Percentiles rank a stretch among this genome's conserved stretches.
Conservation (phyloP, 37 sponge, comb jelly and placozoan species). For the Beroe forskalii region DNA sequence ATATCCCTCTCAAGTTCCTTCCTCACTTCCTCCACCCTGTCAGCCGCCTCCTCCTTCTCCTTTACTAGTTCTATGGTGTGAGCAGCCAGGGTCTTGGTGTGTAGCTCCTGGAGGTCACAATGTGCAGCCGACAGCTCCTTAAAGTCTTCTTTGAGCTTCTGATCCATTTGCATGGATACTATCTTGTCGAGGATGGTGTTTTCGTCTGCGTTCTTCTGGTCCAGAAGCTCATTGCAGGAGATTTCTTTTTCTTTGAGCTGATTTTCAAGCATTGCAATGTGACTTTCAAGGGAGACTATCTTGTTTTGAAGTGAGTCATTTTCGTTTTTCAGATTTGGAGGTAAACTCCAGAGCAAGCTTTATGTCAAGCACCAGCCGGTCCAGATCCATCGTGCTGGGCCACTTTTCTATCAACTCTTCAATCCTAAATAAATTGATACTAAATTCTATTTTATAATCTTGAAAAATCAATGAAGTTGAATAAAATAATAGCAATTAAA, state of each 20-base stretch:
- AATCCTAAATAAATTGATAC: too few relatives aligned
- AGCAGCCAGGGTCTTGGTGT: background rate
- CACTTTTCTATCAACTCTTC: too few relatives aligned
- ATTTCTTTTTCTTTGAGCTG: background rate
- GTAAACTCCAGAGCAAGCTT: background rate
- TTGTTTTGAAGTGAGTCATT: constrained; percentile 39
- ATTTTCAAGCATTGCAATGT: background rate
- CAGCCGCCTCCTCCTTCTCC: background rate
- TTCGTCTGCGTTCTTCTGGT: background rate
- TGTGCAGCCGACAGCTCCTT: background rate
- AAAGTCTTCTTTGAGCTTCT: constrained; percentile 11
- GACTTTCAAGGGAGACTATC: background rate
- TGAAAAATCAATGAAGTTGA: too few relatives aligned
- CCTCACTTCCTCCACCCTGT: background rate
- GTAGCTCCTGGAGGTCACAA: background rate
- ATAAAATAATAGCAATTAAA: too few relatives aligned
- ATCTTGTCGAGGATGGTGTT: constrained; percentile 46
- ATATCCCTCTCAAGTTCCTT: background rate
- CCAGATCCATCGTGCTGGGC: constrained; percentile 19
- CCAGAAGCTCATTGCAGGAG: background rate
- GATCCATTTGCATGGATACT: constrained; percentile 40
- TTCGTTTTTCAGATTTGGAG: constrained; percentile 40
- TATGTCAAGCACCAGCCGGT: background rate
- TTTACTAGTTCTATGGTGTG: background rate
- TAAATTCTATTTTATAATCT: too few relatives aligned